Evolutionary conservation across 1,140 invertebrate genomes (phyloP), one percentile per base, ranked within the genome.

Genomic region (Drosophila nikananu): DNA sequence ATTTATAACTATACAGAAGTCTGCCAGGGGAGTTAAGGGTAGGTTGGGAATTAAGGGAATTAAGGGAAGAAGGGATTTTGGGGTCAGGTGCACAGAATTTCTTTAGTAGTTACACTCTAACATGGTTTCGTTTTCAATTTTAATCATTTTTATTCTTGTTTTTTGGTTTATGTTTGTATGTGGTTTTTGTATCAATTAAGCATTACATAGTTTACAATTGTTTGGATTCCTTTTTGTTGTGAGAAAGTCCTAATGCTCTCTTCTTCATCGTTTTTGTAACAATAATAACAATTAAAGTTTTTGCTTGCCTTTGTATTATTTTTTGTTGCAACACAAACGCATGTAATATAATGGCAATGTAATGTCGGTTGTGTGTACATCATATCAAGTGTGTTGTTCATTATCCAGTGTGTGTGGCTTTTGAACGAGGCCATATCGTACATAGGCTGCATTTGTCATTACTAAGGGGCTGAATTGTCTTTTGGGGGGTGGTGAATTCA

Each of bases 391-490:
- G 64, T 64, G n/a, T 39, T 44, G n/a, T 52, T 30, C 27, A 35
- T 63, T 57, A 51, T 39, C 57, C 52, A 49, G 63, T 68, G 62
- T 52, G 63, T 68, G 62, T 54, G 58, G 67, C 80, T 89, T 89
- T 87, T 87, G 19, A 80, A 87, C 83, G 84, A 49, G 65, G 72
- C 77, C 83, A 77, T 87, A 77, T 87, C 65, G 48, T 60, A 37
- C 71, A 75, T 75, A 64, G 73, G 73, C 51, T 65, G 54, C 15
- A 12, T 57, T 57, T 57, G 51, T 57, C 46, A 41, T 59, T 59
- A 76, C 8, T 42, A 55, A 57, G 41, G 35, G 52, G 30, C 59
- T 77, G 55, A 77, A 67, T 76, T 58, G 44, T 46, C 52, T 77
- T 77, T 46, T n/a, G n/a, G 57, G n/a, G 27, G 17, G 12, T 10